Evolutionary conservation across 2,797 vertebrate genomes (phyloP), one percentile per base, ranked within the genome.

Genomic region (Hyperoplus lanceolatus): DNA sequence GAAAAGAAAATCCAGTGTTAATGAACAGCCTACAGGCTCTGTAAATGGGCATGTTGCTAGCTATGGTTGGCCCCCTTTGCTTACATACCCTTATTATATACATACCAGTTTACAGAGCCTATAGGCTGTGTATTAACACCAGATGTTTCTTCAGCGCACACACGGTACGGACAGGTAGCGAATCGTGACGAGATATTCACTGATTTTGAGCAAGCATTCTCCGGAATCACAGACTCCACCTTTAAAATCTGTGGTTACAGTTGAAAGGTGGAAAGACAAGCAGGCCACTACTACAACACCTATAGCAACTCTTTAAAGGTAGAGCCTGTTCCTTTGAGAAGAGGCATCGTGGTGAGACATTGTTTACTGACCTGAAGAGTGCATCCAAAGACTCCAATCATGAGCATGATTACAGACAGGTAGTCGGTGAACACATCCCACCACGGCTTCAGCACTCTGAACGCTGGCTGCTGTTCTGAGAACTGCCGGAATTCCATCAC

Each of bases 341-440:
- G 45, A 64, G 5, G 36, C 36, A 41, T 45, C 5, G 12, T 0
- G 9, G n/a, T 14, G 57, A 68, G 18, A 4, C 4, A n/a, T 5
- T 9, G 55, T 39, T 29, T 55, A 83, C 93, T 90, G 87, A 99
- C 98, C 97, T 99, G 98, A 16, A 99, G 90, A 0, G 98, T 99
- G 91, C 98, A 99, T 42, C 98, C 98, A 41, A 99, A 99, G 64
- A 99, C 98, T 0, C 98, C 98, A 0, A 99, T 98, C 98, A 99
- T 99, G 58, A 99, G 96, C 98, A 99, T 99, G 89, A 97, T 96
- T 5, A 99, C 97, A 0, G 98, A 97, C 70, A 99, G 96, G 70
- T 99, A 99, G 79, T 99, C 98, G 0, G 98, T 97, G 83, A 99
- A 99, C 79, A 99, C 98, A 18, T 99, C 98, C 98, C 98, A 99